Evolutionary conservation across 2,113 vertebrate species (phyloP).

Genomic region (Plecotus auritus): DNA sequence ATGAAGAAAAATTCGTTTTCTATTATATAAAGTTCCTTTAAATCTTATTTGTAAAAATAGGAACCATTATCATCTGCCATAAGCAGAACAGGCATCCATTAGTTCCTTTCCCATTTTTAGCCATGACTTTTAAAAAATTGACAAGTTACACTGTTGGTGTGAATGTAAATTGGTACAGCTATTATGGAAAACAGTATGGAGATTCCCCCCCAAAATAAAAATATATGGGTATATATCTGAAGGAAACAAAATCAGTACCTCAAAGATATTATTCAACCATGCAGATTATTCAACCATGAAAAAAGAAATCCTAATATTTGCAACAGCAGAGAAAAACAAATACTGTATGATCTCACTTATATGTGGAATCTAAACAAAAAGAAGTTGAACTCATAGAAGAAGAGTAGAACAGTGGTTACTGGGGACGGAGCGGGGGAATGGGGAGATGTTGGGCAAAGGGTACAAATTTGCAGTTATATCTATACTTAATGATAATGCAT

Average conservation of each 20-base stretch:
- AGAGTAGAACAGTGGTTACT: background rate
- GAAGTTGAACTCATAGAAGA: background rate
- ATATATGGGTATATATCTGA: background rate
- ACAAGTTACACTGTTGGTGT: background rate
- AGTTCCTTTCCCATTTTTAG: background rate
- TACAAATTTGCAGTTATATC: background rate
- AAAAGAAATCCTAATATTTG: background rate
- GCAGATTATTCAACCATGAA: background rate
- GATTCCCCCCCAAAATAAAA: conserved; percentile 6
- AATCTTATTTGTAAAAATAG: background rate
- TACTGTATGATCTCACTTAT: background rate
- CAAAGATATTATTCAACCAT: background rate
- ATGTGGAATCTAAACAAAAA: background rate
- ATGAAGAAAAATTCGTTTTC: background rate
- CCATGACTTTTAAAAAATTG: background rate
- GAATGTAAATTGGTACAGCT: background rate
- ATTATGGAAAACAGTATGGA: background rate
- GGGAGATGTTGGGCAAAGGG: background rate
- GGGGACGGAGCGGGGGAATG: background rate
- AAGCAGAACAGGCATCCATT: background rate
- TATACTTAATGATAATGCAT: background rate
- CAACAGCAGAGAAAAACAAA: background rate
- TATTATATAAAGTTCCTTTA: background rate
- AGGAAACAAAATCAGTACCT: background rate
- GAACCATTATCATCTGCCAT: background rate